Evolutionary conservation across 2,888 invertebrate species (phyloP).

Genomic region (Noctua janthe): DNA sequence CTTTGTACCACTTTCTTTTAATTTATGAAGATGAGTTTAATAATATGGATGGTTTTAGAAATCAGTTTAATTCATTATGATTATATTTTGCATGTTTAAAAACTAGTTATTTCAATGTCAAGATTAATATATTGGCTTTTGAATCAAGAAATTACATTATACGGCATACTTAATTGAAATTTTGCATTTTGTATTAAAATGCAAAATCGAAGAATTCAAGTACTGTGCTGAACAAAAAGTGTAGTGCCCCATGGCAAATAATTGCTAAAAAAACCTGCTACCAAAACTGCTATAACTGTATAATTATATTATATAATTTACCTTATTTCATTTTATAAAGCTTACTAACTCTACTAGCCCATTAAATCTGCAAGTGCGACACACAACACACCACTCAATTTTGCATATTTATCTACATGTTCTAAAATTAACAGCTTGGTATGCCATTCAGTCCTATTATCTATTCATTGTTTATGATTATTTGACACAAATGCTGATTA

Average conservation of each 20-base stretch:
- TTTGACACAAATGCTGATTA: slow-evolving; percentile 17
- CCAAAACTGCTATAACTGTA: no score
- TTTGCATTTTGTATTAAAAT: no score
- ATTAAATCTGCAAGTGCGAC: neutral
- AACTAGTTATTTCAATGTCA: slow-evolving; percentile 36
- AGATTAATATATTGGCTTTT: slow-evolving; percentile 17
- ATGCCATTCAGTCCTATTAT: slow-evolving; percentile 26
- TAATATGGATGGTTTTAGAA: slow-evolving; percentile 22
- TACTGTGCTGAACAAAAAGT: neutral
- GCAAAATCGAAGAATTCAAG: neutral
- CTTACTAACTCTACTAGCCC: neutral
- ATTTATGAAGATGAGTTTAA: slow-evolving; percentile 17
- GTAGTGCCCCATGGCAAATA: neutral
- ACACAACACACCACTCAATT: neutral
- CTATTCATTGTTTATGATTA: slow-evolving; percentile 32
- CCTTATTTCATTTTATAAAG: neutral
- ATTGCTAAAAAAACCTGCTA: neutral
- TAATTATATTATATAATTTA: slow-evolving; percentile 10
- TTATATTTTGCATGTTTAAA: slow-evolving; percentile 23
- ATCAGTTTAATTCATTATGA: slow-evolving; percentile 25
- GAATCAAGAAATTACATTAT: neutral
- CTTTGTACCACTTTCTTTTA: slow-evolving; percentile 30
- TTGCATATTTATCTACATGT: slow-evolving; percentile 4
- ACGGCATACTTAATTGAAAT: neutral
- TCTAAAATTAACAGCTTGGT: slow-evolving; percentile 29